Percentiles rank a stretch among this genome's conserved stretches.
Evolutionary conservation across 2,113 vertebrate species (phyloP).

Genomic region (Sander vitreus): DNA sequence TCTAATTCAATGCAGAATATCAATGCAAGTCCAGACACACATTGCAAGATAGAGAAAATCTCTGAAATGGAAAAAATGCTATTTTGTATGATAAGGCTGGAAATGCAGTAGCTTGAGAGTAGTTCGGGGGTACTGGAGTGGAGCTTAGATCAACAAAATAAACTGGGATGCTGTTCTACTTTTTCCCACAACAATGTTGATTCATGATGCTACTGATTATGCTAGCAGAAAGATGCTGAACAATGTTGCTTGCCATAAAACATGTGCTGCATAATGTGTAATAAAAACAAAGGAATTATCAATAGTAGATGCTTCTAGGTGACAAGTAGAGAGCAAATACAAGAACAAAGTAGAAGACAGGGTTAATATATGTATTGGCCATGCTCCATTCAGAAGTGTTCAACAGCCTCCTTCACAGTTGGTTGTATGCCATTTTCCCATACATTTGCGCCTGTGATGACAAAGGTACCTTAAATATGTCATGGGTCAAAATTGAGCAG

Average conservation of each 20-base stretch:
- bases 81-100: not conserved
- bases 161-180: not conserved
- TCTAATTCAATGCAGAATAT: not conserved
- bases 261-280: not conserved
- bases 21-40: not conserved
- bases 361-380: not conserved
- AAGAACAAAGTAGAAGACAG: not conserved
- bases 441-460: not conserved
- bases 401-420: not conserved
- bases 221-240: not conserved
- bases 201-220: not conserved
- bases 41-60: not conserved
- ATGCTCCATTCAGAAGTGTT: not conserved
- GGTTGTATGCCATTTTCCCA: not conserved
- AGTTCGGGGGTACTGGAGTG: not conserved
- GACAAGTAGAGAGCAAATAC: not conserved
- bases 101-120: not conserved
- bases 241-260: not conserved
- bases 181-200: not conserved
- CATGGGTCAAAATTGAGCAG: not conserved
- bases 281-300: not conserved
- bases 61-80: not conserved
- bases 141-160: not conserved
- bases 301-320: not conserved
- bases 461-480: not conserved